Evolutionary conservation across 2,888 invertebrate species (phyloP).

Genomic region (Steromphala cineraria): DNA sequence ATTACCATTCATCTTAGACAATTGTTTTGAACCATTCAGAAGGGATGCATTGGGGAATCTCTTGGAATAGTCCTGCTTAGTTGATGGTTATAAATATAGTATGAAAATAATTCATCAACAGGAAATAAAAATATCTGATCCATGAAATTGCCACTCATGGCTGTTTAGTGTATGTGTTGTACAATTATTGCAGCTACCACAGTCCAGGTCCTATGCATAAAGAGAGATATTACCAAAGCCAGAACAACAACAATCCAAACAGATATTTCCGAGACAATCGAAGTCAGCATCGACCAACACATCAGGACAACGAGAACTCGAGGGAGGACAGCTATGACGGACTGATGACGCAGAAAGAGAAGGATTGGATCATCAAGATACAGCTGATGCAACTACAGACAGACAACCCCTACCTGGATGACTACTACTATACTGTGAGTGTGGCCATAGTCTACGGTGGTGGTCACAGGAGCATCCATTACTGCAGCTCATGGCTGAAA

Average conservation of each 20-base stretch:
- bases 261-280: background rate
- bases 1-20: background rate
- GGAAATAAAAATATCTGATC: too few species aligned
- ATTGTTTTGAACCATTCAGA: too few species aligned
- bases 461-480: too few species aligned
- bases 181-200: background rate
- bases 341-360: constrained; percentile 94
- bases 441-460: too few species aligned
- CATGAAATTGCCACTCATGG: too few species aligned
- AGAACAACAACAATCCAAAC: constrained; percentile 21
- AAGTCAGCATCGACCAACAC: constrained; percentile 19
- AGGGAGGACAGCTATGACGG: constrained; percentile 82
- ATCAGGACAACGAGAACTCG: constrained; percentile 32
- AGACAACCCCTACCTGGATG: constrained; percentile 96
- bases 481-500: too few species aligned
- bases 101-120: too few species aligned
- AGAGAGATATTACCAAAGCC: constrained; percentile 16
- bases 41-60: too few species aligned
- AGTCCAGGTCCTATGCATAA: constrained; percentile 24
- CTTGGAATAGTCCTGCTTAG: too few species aligned
- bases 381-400: constrained; percentile 94
- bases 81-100: too few species aligned
- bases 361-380: constrained; percentile 97
- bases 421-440: constrained; percentile 94
- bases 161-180: background rate